Conservation (phyloP, 2,888 invertebrate genomes). For the Epinotia demarniana region DNA sequence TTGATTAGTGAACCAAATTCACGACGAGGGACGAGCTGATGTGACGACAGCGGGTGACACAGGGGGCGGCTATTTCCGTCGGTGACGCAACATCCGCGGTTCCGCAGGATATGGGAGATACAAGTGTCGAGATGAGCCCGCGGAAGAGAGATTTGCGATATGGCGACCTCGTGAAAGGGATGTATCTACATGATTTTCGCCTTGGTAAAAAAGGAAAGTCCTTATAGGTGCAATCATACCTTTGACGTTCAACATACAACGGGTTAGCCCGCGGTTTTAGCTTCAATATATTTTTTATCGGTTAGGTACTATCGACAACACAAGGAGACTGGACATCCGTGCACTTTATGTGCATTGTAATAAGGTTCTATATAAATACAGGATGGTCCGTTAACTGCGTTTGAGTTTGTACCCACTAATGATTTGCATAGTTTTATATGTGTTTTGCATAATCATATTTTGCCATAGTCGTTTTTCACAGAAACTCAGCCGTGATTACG, state of each 20-base stretch:
- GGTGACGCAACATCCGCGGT: slow-evolving; percentile 80
- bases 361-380: too few species aligned
- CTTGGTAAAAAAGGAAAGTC: too few species aligned
- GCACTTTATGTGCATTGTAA: too few species aligned
- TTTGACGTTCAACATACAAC: not conserved
- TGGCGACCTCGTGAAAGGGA: slow-evolving; percentile 5
- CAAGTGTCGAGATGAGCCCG: slow-evolving; percentile 58
- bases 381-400: too few species aligned
- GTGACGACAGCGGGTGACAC: slow-evolving; percentile 64
- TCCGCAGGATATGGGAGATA: slow-evolving; percentile 78
- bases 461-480: too few species aligned
- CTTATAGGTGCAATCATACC: too few species aligned
- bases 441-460: too few species aligned
- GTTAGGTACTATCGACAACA: too few species aligned
- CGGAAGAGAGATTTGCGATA: slow-evolving; percentile 72
- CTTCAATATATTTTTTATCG: not conserved
- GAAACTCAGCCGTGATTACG: too few species aligned
- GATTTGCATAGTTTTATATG: too few species aligned
- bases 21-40: slow-evolving; percentile 20
- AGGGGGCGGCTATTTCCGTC: slow-evolving; percentile 82
- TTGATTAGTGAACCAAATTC: slow-evolving; percentile 47
- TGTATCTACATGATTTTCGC: not conserved
- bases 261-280: not conserved
- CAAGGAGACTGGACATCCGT: too few species aligned
- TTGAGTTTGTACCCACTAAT: too few species aligned